Evolutionary conservation across 2,888 invertebrate species (phyloP).

Genomic region (Epistrophe grossulariae): DNA sequence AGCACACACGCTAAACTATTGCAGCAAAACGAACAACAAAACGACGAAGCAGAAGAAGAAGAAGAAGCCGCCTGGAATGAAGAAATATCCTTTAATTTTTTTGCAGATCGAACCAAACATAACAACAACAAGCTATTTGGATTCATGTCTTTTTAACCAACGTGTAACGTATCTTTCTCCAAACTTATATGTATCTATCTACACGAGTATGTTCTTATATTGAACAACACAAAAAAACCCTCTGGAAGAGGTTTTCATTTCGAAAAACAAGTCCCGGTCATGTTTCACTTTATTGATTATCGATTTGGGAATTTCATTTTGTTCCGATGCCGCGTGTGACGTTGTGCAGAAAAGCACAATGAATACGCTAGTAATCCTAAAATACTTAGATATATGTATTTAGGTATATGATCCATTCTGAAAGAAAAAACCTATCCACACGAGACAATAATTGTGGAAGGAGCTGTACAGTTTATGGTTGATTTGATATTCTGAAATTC

Average conservation of each 20-base stretch:
- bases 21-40: slow-evolving; percentile 36
- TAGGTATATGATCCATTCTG: neutral
- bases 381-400: neutral
- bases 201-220: neutral
- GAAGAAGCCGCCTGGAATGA: slow-evolving; percentile 43
- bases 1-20: slow-evolving; percentile 34
- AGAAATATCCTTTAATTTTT: slow-evolving; percentile 51
- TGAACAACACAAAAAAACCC: neutral
- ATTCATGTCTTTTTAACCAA: slow-evolving; percentile 60
- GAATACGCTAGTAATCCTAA: slow-evolving; percentile 67
- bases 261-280: slow-evolving; percentile 72
- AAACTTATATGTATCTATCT: neutral
- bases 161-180: slow-evolving; percentile 13
- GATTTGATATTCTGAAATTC: slow-evolving; percentile 69
- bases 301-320: slow-evolving; percentile 82
- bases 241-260: slow-evolving; percentile 58
- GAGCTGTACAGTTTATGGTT: slow-evolving; percentile 66
- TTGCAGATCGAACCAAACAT: neutral
- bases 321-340: slow-evolving; percentile 39
- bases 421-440: neutral
- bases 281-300: slow-evolving; percentile 82
- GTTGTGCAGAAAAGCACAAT: slow-evolving; percentile 62
- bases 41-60: slow-evolving; percentile 14
- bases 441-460: slow-evolving; percentile 18
- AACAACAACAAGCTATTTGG: slow-evolving; percentile 43